Evolutionary conservation across 2,888 invertebrate genomes (phyloP), one percentile per base, ranked within the genome.

Genomic region (Electrophaes corylata): DNA sequence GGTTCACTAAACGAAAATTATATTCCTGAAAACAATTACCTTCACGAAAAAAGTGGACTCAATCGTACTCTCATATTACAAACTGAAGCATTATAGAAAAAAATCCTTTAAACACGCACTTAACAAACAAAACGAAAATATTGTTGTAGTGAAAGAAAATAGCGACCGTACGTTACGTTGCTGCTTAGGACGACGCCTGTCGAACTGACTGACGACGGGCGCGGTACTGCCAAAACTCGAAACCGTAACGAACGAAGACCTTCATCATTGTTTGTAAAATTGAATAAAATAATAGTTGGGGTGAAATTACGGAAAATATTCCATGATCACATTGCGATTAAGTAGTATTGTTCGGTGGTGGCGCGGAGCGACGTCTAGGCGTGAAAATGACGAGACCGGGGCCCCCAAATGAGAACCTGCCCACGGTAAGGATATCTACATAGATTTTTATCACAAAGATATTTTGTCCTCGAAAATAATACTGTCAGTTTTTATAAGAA

Each of bases 401-500:
- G 70, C 95, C 95, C 68, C 95, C 95, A 45, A 95, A 94, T 78
- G 95, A 95, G 73, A 95, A 95, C 80, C 87, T 95, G 72, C 94
- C 95, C 64, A 94, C 94, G 62, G 91, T 91, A 70, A 79, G 85
- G 69, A 12, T 3, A 20, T 20, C 20, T 4, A 10, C 10, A 0
- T 29, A 29, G 10, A 26, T 6, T 26, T 4, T 29, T n/a, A n/a
- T n/a, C n/a, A n/a, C n/a, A n/a, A n/a, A n/a, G n/a, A n/a, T n/a
- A n/a, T n/a, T n/a, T n/a, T n/a, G n/a, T n/a, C n/a, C n/a, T n/a
- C n/a, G n/a, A n/a, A n/a, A n/a, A n/a, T n/a, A n/a, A n/a, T n/a
- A n/a, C n/a, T n/a, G n/a, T n/a, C n/a, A n/a, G n/a, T n/a, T n/a
- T n/a, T n/a, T n/a, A n/a, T n/a, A n/a, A n/a, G n/a, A n/a, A n/a